Conservation (phyloP, 1,140 invertebrate species). For the Trypoxylus dichotomus region DNA sequence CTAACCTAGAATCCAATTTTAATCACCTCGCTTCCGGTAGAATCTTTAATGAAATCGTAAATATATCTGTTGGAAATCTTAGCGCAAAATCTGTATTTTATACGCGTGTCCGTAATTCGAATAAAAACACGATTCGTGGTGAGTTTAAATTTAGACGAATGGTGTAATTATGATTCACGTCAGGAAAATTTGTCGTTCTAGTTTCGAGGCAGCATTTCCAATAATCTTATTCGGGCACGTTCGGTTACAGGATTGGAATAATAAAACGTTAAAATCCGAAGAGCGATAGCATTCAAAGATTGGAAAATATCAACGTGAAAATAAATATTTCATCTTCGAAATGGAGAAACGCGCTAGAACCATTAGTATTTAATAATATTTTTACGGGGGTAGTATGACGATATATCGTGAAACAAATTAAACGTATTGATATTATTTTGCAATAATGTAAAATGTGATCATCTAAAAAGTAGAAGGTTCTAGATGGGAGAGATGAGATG, state of each 20-base stretch:
- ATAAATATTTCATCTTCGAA: too few species aligned
- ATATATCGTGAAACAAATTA: too few species aligned
- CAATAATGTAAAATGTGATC: too few species aligned
- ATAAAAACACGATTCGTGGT: neutral
- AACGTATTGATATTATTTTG: too few species aligned
- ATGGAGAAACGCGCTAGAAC: too few species aligned
- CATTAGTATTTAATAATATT: too few species aligned
- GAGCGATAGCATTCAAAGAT: too few species aligned
- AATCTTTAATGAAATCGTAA: neutral
- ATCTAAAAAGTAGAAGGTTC: too few species aligned
- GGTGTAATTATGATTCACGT: neutral
- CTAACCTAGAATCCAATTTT: neutral
- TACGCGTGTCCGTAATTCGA: neutral
- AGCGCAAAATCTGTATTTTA: neutral
- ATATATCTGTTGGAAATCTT: neutral
- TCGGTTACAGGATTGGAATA: neutral
- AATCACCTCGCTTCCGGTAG: neutral
- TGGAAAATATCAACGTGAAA: too few species aligned
- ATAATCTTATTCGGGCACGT: neutral
- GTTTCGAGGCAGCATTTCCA: neutral
- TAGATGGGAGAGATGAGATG: too few species aligned
- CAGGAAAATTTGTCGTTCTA: slow-evolving; percentile 4
- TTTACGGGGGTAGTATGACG: too few species aligned
- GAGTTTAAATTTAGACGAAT: neutral
- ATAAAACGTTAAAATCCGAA: too few species aligned